A percentile compares a stretch with the other conserved stretches of the same genome.
phyloP scores from a whole-genome alignment of 2,113 vertebrate genomes.

The Trogon surrucura region DNA sequence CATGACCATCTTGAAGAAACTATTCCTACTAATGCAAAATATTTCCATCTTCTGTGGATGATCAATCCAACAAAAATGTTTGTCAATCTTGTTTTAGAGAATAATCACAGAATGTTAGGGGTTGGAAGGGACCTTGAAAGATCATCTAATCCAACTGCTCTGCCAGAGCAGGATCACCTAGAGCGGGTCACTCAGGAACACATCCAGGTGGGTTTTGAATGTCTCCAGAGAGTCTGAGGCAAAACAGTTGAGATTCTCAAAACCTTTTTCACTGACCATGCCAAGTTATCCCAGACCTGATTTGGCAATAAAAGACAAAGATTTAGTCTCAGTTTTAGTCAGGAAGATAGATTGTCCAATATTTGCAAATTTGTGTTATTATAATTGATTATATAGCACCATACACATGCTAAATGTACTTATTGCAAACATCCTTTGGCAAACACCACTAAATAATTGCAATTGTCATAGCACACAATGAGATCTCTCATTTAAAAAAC shows the following conservation, averaged over 20 bases:
- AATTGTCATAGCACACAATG: neutral
- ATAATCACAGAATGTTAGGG: neutral
- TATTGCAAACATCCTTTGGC: neutral
- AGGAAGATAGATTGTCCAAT: neutral
- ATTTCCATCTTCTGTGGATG: neutral
- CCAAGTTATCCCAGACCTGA: neutral
- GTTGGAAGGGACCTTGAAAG: too few relatives aligned
- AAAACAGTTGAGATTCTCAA: neutral
- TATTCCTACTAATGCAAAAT: neutral
- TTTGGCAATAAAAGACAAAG: neutral
- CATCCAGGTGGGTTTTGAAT: too few relatives aligned
- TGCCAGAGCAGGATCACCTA: too few relatives aligned
- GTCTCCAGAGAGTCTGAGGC: neutral
- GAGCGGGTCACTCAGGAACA: too few relatives aligned
- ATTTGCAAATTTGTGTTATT: neutral
- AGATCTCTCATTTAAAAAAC: neutral
- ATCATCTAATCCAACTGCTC: too few relatives aligned
- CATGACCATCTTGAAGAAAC: neutral
- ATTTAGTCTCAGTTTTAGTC: neutral
- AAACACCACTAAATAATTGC: neutral
- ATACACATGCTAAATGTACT: neutral
- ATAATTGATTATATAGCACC: neutral
- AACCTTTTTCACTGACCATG: neutral
- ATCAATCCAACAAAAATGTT: neutral
- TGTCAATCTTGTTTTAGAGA: neutral